Evolutionary conservation across 1,140 invertebrate species (phyloP).

Genomic region (Sycophila sp.): DNA sequence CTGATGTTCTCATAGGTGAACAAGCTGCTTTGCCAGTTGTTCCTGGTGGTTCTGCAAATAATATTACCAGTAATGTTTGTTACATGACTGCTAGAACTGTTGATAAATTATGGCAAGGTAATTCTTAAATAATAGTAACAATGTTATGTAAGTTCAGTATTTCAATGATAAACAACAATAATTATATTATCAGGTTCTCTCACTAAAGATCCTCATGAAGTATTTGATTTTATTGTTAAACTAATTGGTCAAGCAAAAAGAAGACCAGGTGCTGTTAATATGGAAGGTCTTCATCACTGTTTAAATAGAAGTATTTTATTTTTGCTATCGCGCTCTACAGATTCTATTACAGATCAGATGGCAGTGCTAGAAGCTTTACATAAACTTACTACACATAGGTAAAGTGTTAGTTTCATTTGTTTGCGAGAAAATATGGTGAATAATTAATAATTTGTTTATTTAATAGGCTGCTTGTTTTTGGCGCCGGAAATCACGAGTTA

Average conservation of each 20-base stretch:
- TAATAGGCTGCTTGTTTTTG: conserved; percentile 84
- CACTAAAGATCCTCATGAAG: conserved; percentile 90
- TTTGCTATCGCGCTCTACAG: conserved; percentile 89
- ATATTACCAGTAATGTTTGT: conserved; percentile 90
- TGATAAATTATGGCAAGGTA: conserved; percentile 97
- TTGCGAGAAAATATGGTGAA: no score
- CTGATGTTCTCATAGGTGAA: conserved; percentile 87
- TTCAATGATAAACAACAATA: background rate
- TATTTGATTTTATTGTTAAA: conserved; percentile 95
- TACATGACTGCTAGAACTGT: conserved; percentile 93
- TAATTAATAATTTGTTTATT: no score
- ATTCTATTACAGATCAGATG: conserved; percentile 90
- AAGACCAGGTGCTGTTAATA: conserved; percentile 75
- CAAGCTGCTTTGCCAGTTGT: conserved; percentile 81
- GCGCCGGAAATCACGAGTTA: conserved; percentile 92
- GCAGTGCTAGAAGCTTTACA: conserved; percentile 92
- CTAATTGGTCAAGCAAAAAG: conserved; percentile 89
- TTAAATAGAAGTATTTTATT: conserved; percentile 94
- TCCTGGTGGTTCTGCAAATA: conserved; percentile 79
- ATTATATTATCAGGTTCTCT: conserved; percentile 68
- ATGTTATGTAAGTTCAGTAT: background rate
- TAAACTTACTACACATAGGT: conserved; percentile 86
- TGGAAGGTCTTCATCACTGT: conserved; percentile 91
- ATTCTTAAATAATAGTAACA: background rate
- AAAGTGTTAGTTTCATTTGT: no score